phyloP scores from a whole-genome alignment of 2,113 vertebrate species.

The Phodopus roborovskii region DNA sequence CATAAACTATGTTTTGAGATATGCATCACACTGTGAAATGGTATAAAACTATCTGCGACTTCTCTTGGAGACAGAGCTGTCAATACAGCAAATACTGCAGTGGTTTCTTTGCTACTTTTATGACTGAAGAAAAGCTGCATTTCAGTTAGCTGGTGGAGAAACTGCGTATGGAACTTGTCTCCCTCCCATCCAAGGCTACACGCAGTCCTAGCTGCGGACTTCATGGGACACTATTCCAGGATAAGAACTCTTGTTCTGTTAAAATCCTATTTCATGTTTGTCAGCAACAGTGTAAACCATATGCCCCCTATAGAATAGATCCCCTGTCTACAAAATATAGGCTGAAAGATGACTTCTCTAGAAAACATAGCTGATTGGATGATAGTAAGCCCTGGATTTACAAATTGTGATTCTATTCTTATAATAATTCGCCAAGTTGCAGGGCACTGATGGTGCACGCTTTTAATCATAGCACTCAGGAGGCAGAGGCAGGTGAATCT shows the following conservation, averaged over 20 bases:
- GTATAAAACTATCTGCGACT: neutral
- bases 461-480: too few species aligned
- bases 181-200: neutral
- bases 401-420: slow-evolving; percentile 35
- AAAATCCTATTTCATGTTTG: slow-evolving; percentile 1
- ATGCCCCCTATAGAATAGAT: neutral
- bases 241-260: neutral
- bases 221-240: neutral
- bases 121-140: neutral
- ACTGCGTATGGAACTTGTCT: neutral
- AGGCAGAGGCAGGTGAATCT: too few species aligned
- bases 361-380: neutral
- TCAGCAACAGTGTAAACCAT: neutral
- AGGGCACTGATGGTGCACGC: too few species aligned
- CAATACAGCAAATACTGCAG: neutral
- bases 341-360: neutral
- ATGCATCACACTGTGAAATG: neutral
- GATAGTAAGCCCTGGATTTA: neutral
- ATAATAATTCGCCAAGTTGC: neutral
- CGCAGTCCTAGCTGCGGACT: neutral
- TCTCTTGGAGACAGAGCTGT: neutral
- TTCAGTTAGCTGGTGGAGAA: slow-evolving; percentile 24
- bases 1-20: slow-evolving; percentile 26
- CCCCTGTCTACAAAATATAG: neutral
- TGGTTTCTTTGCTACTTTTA: slow-evolving; percentile 3